Percentiles rank a stretch among this genome's conserved stretches.
phyloP scores from a whole-genome alignment of 2,888 invertebrate species.

The Lordiphosa andalusiaca region DNA sequence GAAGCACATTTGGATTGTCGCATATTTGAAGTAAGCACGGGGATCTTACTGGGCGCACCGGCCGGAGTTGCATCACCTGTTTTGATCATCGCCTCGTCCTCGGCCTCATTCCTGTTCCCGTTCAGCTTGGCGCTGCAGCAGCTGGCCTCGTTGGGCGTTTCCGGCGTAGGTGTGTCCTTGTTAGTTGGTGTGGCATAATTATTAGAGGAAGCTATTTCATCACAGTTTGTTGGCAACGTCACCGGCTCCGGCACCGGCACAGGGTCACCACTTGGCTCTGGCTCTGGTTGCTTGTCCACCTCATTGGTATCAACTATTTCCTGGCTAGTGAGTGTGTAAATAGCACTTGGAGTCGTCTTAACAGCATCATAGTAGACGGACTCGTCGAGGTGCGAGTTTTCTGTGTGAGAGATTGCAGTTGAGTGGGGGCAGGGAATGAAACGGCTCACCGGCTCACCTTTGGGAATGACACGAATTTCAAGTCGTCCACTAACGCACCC shows the following conservation, averaged over 20 bases:
- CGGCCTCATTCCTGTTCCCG: slow-evolving; percentile 20
- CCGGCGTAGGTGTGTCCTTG: slow-evolving; percentile 14
- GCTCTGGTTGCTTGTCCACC: slow-evolving; percentile 4
- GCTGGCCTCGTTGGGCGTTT: slow-evolving; percentile 16
- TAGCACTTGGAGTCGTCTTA: slow-evolving; percentile 47
- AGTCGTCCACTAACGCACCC: slow-evolving; percentile 87
- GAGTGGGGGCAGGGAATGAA: background rate
- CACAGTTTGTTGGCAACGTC: slow-evolving; percentile 38
- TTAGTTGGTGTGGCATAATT: slow-evolving; percentile 17
- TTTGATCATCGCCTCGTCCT: slow-evolving; percentile 3
- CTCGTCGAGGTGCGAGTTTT: slow-evolving; percentile 86
- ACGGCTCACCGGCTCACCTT: slow-evolving; percentile 58
- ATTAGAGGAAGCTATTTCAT: slow-evolving; percentile 32
- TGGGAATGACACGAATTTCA: slow-evolving; percentile 89
- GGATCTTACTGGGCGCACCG: slow-evolving; percentile 83
- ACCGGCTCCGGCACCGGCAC: slow-evolving; percentile 13
- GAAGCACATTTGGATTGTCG: slow-evolving; percentile 86
- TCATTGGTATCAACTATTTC: slow-evolving; percentile 18
- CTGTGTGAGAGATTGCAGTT: slow-evolving; percentile 46
- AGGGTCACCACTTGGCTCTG: background rate
- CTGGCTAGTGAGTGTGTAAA: slow-evolving; percentile 11
- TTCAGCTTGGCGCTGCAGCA: slow-evolving; percentile 24
- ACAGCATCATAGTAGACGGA: slow-evolving; percentile 89
- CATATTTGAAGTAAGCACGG: slow-evolving; percentile 82
- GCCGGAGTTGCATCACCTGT: slow-evolving; percentile 6